These are phyloP conservation scores for Melieria omissa DNA, from an alignment of 2,888 invertebrate species.

Conservation along the genomic window DNA sequence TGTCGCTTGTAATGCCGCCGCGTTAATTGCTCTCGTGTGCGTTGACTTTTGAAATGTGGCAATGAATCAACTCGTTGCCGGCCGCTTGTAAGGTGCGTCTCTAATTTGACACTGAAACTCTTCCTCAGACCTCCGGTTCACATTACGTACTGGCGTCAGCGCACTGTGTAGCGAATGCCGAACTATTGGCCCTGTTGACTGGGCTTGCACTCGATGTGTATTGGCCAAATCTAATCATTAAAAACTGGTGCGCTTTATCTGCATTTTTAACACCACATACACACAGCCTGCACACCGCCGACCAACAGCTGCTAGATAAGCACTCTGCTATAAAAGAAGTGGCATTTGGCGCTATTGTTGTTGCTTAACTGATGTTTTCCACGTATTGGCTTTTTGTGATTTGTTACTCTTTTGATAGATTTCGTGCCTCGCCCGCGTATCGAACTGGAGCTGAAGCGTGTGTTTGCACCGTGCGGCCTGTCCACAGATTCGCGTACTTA, in stretches of 20 bases:
- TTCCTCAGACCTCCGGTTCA: slow-evolving; percentile 6
- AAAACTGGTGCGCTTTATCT: neutral
- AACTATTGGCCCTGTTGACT: neutral
- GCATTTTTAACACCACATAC: neutral
- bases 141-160: slow-evolving; percentile 15
- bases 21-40: too few relatives aligned
- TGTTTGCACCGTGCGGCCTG: slow-evolving; percentile 19
- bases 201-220: neutral
- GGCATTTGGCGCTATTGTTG: too few relatives aligned
- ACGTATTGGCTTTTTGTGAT: neutral
- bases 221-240: slow-evolving; percentile 5
- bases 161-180: neutral
- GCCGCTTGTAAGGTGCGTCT: too few relatives aligned
- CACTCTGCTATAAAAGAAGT: too few relatives aligned
- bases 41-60: too few relatives aligned
- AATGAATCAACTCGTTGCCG: too few relatives aligned
- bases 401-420: neutral
- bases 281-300: neutral
- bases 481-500: slow-evolving; percentile 21
- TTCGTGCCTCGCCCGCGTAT: neutral
- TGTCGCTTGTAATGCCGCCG: too few relatives aligned
- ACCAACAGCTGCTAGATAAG: slow-evolving; percentile 7
- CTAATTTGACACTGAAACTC: too few relatives aligned
- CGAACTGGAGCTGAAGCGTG: neutral
- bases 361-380: too few relatives aligned